These are phyloP conservation scores for Neodiprion pinetum DNA, from an alignment of 1,140 invertebrate genomes.

Conservation along the genomic window DNA sequence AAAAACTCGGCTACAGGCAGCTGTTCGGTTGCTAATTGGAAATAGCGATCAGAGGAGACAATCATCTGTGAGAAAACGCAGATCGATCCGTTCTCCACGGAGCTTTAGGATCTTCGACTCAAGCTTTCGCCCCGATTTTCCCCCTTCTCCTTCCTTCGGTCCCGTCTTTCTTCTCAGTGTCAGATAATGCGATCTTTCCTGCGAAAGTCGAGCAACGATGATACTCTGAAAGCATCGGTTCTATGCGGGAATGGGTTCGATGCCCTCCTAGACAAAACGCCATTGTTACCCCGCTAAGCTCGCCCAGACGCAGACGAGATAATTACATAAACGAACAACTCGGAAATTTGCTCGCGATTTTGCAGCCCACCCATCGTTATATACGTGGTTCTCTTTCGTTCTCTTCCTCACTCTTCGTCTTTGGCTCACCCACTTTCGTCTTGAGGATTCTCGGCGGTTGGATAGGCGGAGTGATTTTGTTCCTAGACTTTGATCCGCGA, in stretches of 20 bases:
- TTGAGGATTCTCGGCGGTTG: neutral
- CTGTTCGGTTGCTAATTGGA: too few relatives aligned
- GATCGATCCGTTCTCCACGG: neutral
- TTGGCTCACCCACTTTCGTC: too few relatives aligned
- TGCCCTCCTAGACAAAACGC: conserved; percentile 29
- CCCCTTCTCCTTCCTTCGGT: too few relatives aligned
- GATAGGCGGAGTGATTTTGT: neutral
- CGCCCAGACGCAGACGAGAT: conserved; percentile 31
- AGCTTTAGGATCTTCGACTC: neutral
- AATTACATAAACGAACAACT: conserved; percentile 45
- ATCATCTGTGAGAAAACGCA: neutral
- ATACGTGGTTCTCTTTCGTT: neutral
- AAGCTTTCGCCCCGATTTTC: neutral
- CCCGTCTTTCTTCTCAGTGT: too few relatives aligned
- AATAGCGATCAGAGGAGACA: too few relatives aligned
- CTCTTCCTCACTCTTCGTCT: neutral
- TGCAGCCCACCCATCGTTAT: neutral
- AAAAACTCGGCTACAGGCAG: too few relatives aligned
- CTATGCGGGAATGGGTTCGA: conserved; percentile 9
- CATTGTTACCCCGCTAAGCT: conserved; percentile 26
- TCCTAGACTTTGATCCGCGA: neutral
- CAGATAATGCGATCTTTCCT: too few relatives aligned
- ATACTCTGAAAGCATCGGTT: neutral
- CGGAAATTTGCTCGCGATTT: neutral
- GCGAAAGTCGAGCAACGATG: too few relatives aligned